Base-by-base conservation (phyloP, 1,140 invertebrate species). In the Paralvinella palmiformis region DNA sequence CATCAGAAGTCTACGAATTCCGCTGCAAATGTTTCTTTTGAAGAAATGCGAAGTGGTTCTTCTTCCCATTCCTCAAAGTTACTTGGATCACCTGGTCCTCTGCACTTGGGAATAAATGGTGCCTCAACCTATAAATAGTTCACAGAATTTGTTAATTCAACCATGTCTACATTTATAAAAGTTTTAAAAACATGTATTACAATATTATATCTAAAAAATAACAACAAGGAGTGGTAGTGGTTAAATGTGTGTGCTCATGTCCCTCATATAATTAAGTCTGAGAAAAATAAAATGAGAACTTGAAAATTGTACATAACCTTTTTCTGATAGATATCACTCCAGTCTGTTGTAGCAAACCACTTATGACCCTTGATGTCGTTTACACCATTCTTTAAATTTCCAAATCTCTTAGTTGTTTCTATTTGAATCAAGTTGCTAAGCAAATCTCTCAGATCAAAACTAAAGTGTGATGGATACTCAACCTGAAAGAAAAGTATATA, bases 331-430 rank as follows among this genome's bases (percentile, higher is more conserved):
- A 98, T 93, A 50, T 95, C 91, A 74, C 99, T 98, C 96, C 96
- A 99, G 82, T 99, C 96, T 68, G 94, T 98, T 63, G 91, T 91
- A 44, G 90, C 86, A 81, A 99, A 99, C 96, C 96, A 99, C 81
- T 96, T 97, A 83, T 98, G 96, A 72, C 91, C 91, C 82, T 98
- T 98, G 78, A 99, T 99, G 83, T 99, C 96, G 83, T 98, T 97
- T 15, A 99, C 96, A 62, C 94, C 96, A 72, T 98, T 97, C 81
- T 98, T 98, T 61, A 99, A 83, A 81, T 99, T 99, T 61, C 96
- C 96, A 82, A 94, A 99, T 74, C 96, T 88, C 78, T 99, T 99
- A 60, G 96, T 99, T 66, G 99, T 84, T 81, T 99, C 96, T 20
- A 98, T 94, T 84, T 99, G 96, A 58, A 99, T 85, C 57, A 99